phyloP scores from a whole-genome alignment of 2,888 invertebrate species.

The Limnephilus lunatus region DNA sequence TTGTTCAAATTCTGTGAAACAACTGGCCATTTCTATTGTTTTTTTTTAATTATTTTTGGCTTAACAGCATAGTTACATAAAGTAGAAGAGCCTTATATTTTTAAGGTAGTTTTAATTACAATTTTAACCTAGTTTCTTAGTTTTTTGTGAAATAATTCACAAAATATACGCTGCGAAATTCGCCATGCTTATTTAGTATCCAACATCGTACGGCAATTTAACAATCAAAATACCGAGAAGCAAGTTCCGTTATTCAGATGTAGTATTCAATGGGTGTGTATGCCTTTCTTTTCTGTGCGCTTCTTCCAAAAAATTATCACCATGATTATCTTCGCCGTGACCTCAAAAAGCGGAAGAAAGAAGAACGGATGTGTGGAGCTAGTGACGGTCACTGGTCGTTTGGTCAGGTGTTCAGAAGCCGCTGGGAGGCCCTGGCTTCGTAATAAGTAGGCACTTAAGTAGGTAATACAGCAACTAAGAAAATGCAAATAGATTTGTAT shows the following conservation, averaged over 20 bases:
- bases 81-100: too few relatives aligned
- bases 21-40: too few relatives aligned
- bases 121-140: too few relatives aligned
- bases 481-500: too few relatives aligned
- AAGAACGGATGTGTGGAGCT: neutral
- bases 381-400: neutral
- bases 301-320: neutral
- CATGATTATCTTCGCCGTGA: neutral
- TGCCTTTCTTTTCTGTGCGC: neutral
- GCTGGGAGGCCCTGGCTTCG: neutral
- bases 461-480: too few relatives aligned
- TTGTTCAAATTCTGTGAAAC: too few relatives aligned
- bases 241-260: neutral
- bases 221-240: neutral
- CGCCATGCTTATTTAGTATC: neutral
- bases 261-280: neutral
- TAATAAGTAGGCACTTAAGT: too few relatives aligned
- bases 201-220: neutral
- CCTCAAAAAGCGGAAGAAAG: neutral
- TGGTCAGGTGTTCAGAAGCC: neutral
- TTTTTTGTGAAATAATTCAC: too few relatives aligned
- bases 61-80: too few relatives aligned
- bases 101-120: too few relatives aligned
- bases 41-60: too few relatives aligned
- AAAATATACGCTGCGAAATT: neutral